Conservation (phyloP, 2,113 vertebrate species). For the Nymphicus hollandicus region DNA sequence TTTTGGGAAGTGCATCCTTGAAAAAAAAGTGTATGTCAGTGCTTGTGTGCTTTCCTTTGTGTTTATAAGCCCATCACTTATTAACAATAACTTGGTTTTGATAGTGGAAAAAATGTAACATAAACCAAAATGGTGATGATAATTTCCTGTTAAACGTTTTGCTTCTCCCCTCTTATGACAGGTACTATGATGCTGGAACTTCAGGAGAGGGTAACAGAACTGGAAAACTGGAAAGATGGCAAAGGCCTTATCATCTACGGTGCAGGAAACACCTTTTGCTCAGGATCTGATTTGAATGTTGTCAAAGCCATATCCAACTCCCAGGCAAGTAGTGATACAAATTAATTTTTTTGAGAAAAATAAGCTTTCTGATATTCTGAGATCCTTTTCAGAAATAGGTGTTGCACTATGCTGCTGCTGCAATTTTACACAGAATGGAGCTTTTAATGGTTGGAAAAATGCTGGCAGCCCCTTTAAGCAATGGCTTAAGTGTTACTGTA, state of each 20-base stretch:
- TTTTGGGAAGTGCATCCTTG: background rate
- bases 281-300: constrained; percentile 89
- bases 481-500: background rate
- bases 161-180: constrained; percentile 43
- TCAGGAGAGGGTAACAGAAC: constrained; percentile 82
- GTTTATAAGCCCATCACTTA: background rate
- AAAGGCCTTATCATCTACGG: constrained; percentile 91
- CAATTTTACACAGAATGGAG: background rate
- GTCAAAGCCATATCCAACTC: constrained; percentile 83
- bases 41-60: background rate
- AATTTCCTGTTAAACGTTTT: background rate
- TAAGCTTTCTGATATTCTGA: background rate
- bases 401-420: background rate
- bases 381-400: background rate
- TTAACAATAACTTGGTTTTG: background rate
- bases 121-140: background rate
- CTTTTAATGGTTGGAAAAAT: background rate
- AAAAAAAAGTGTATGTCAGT: background rate
- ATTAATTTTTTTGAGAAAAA: background rate
- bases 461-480: background rate
- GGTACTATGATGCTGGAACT: constrained; percentile 95
- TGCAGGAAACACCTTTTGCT: constrained; percentile 89
- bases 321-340: constrained; percentile 72
- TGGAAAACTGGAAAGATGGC: constrained; percentile 90
- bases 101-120: background rate